Base-by-base conservation (phyloP, 2,888 invertebrate species). In the Rhimphoctona megacephalus region DNA sequence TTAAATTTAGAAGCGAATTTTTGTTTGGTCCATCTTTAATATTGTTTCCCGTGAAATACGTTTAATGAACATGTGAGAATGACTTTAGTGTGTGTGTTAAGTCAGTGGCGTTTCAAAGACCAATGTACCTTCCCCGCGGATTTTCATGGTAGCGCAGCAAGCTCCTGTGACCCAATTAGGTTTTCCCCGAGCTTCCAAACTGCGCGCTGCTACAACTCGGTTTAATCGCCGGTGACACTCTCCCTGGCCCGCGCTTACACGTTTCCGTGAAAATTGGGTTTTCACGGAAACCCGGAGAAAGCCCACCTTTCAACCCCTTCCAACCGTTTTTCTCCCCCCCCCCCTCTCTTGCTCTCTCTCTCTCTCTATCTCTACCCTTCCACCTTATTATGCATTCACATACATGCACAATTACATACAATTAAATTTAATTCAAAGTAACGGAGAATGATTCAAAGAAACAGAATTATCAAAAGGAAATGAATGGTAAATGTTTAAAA, bases 121-220 rank as follows among this genome's bases (percentile, higher is more conserved):
- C 80, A 83, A 78, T 80, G 82, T 87, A 85, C 86, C 61, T 85
- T 86, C 86, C 89, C 85, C 89, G 90, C 90, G 90, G 89, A 92
- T 92, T 92, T 91, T 88, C 91, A 91, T 92, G 90, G 90, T 88
- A 89, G 88, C 86, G 87, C 87, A 83, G 83, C 80, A 76, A 72
- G 86, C 79, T 83, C 90, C 90, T 89, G 90, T 92, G 92, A 92
- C 92, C 92, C 90, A 92, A 92, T 92, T 92, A 92, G 90, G 90
- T 92, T 89, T 87, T 85, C 85, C 88, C 82, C 72, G 70, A 86
- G 88, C 85, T 83, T 88, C 81, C 88, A 83, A 88, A 87, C 84
- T 84, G 80, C 81, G 76, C 74, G 67, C 80, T 74, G 43, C 67
- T 78, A 76, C 82, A 52, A 83, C 85, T 87, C 85, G 88, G 88